Base-by-base conservation (phyloP, 2,797 vertebrate species). In the Anguilla obscura region DNA sequence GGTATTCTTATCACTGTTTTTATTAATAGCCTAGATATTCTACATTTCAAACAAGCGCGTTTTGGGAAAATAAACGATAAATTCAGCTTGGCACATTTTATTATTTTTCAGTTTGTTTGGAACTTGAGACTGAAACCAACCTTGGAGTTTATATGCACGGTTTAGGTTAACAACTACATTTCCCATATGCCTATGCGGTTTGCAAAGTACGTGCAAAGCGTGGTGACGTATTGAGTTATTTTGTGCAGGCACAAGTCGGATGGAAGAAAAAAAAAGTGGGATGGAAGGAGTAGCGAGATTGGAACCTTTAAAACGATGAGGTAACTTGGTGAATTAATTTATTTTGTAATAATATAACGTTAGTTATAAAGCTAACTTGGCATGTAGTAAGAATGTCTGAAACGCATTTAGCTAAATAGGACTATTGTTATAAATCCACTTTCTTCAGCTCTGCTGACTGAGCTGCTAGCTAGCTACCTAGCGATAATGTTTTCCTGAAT, bases 291-390 rank as follows among this genome's bases (percentile, higher is more conserved):
- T 12, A 58, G 63, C 40, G 56, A 50, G 84, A 74, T 58, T 45
- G 48, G 82, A 88, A 21, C 82, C 50, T 56, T 50, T 48, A 56
- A 54, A 85, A 85, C 24, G 24, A 88, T 88, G 84, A 88, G 87
- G 87, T 88, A 88, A 88, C 58, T 85, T 36, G 21, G 48, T 60
- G n/a, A 54, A 87, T 36, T 40, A 0, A 84, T 84, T 85, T 84
- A 36, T 87, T 52, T 71, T 33, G 56, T 87, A n/a, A 16, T 33
- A 63, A 30, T 74, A 1, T 74, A 24, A 48, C 21, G 79, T n/a
- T 79, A 1, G 14, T 79, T 1, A 18, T 40, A 14, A 63, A 71
- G 63, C 66, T 69, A 24, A 48, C 60, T 69, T 63, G 36, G 10
- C 27, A 30, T 71, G 52, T 27, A 48, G 10, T 71, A 86, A 69